phyloP scores from a whole-genome alignment of 2,888 invertebrate genomes.

The Chalcis sispes region DNA sequence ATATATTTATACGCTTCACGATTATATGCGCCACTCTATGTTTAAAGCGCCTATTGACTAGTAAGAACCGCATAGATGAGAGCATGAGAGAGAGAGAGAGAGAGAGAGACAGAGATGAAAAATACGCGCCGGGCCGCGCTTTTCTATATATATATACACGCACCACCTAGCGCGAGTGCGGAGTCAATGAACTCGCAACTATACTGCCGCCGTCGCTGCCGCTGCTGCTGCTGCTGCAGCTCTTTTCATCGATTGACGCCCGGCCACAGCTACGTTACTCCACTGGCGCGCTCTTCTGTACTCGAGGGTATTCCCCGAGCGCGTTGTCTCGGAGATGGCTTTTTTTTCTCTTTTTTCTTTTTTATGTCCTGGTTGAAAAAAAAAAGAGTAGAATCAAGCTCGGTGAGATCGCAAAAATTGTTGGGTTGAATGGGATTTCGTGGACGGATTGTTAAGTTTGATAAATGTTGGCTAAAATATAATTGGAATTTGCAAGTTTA shows the following conservation, averaged over 20 bases:
- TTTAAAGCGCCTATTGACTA: constrained; percentile 21
- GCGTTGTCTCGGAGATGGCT: background rate
- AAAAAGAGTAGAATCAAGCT: too few species aligned
- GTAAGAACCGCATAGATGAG: background rate
- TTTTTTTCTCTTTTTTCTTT: background rate
- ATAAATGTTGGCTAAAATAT: too few species aligned
- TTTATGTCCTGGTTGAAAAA: too few species aligned
- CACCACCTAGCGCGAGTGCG: background rate
- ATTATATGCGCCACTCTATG: background rate
- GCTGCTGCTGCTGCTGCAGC: constrained; percentile 11
- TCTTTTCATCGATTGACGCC: constrained; percentile 52
- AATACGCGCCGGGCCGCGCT: constrained; percentile 7
- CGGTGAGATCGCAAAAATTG: too few species aligned
- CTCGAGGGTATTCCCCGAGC: too few species aligned
- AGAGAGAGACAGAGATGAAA: constrained; percentile 12
- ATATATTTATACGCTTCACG: constrained; percentile 38
- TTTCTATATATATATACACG: constrained; percentile 24
- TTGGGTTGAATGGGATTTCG: too few species aligned
- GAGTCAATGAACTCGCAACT: constrained; percentile 46
- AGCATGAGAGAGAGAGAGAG: background rate
- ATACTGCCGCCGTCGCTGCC: constrained; percentile 21
- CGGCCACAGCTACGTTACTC: constrained; percentile 49
- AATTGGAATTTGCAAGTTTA: too few species aligned
- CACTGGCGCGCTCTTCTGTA: too few species aligned
- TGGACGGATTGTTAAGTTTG: too few species aligned